A percentile compares a stretch with the other conserved stretches of the same genome.
These are phyloP conservation scores for Drosophila virilis DNA, from an alignment of 1,140 invertebrate species.

Conservation along the genomic window DNA sequence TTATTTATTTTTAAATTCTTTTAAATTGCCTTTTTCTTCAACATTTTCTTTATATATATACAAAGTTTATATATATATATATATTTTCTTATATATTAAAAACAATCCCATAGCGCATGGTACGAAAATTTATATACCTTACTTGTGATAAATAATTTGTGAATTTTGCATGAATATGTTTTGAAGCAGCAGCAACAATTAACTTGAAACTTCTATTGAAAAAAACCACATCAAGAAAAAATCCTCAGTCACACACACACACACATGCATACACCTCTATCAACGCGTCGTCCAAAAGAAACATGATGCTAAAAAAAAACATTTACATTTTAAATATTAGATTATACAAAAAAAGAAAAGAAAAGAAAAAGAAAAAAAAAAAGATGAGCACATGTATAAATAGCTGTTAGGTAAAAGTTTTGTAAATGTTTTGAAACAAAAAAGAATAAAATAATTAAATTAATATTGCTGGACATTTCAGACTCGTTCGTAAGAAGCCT, in stretches of 20 bases:
- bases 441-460: conserved; percentile 7
- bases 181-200: conserved; percentile 24
- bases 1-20: conserved; percentile 73
- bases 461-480: conserved; percentile 73
- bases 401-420: conserved; percentile 48
- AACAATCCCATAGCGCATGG: conserved; percentile 6
- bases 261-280: conserved; percentile 30
- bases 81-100: neutral
- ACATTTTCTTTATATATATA: conserved; percentile 15
- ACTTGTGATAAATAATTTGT: conserved; percentile 50
- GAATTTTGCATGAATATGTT: conserved; percentile 14
- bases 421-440: conserved; percentile 64
- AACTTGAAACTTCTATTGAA: conserved; percentile 29
- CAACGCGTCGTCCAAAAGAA: conserved; percentile 68
- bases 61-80: conserved; percentile 27
- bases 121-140: conserved; percentile 14
- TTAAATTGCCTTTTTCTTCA: conserved; percentile 10
- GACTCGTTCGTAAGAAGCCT: conserved; percentile 59
- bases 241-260: conserved; percentile 8
- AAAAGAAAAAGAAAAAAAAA: conserved; percentile 22
- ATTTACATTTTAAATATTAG: conserved; percentile 59
- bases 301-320: conserved; percentile 60
- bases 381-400: conserved; percentile 59
- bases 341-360: conserved; percentile 50
- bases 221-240: conserved; percentile 46